Evolutionary conservation across 30 jellyfish, hydroid and myxozoan genomes (phyloP).

Genomic region (Catostylus mosaicus): DNA sequence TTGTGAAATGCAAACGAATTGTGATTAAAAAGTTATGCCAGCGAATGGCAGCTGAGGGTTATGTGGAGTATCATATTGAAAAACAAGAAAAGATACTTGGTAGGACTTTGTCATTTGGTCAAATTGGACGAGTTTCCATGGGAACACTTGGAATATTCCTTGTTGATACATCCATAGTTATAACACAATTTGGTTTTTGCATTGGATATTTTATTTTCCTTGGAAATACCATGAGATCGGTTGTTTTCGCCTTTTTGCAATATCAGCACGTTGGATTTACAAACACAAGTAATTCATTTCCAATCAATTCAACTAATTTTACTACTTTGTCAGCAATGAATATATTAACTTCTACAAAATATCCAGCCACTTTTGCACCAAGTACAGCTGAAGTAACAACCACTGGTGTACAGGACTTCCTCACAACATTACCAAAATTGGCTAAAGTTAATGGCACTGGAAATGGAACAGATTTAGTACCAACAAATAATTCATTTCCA

Average conservation of each 20-base stretch:
- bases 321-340: background rate
- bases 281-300: constrained; percentile 25
- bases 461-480: background rate
- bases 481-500: background rate
- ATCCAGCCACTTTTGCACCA: background rate
- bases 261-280: constrained; percentile 9
- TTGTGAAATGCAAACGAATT: constrained; percentile 84
- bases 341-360: background rate
- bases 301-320: constrained; percentile 8
- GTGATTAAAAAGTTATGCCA: constrained; percentile 70
- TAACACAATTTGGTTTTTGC: constrained; percentile 94
- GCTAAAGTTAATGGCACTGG: background rate
- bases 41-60: constrained; percentile 66
- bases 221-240: constrained; percentile 91
- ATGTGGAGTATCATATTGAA: constrained; percentile 28
- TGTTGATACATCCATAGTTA: constrained; percentile 83
- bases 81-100: constrained; percentile 70
- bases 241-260: constrained; percentile 61
- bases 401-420: background rate
- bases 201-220: constrained; percentile 89
- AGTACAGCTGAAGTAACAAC: background rate
- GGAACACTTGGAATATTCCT: constrained; percentile 88
- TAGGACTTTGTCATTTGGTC: constrained; percentile 84
- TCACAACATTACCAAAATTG: background rate
- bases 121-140: constrained; percentile 84